Base-by-base conservation (phyloP, 2,888 invertebrate species). In the Drosophila meridiana region DNA sequence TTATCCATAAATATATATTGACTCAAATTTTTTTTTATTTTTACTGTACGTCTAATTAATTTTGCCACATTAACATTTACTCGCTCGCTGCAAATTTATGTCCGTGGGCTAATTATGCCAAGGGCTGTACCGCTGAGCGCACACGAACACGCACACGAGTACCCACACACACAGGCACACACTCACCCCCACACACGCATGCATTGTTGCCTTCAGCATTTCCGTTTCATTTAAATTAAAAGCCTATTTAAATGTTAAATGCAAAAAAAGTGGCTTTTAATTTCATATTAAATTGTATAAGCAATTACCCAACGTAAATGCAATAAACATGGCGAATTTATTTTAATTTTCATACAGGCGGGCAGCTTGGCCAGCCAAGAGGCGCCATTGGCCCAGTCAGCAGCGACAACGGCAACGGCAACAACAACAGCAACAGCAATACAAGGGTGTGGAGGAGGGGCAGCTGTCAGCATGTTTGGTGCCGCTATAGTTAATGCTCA, bases 241-340 rank as follows among this genome's bases (percentile, higher is more conserved):
- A 81, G 81, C 77, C 83, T 81, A 81, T 83, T 88, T 86, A 86
- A 88, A 84, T 86, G 78, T 82, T 82, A 82, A 80, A 80, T 78
- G 82, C 56, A 74, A 40, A 84, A 82, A 60, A 73, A 76, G 57
- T 80, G 76, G 72, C 82, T 87, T 87, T 89, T 89, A 86, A 89
- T 89, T 87, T 84, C 82, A 74, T 73, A 84, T 85, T 84, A 87
- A 85, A 89, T 85, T 85, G 84, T 87, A 82, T 86, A 85, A 82
- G 89, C 85, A 89, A 82, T 89, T 86, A 84, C 71, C 80, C 78
- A 89, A 78, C 74, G 85, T 78, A 74, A 85, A 89, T 84, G 84
- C 85, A 85, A 89, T 85, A 85, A 89, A 84, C 89, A 88, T 72
- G 67, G 69, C 40, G 73, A 89, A 89, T 85, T 89, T 89, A 89